Evolutionary conservation across 2,113 vertebrate genomes (phyloP).

Genomic region (Pleuronectes platessa): DNA sequence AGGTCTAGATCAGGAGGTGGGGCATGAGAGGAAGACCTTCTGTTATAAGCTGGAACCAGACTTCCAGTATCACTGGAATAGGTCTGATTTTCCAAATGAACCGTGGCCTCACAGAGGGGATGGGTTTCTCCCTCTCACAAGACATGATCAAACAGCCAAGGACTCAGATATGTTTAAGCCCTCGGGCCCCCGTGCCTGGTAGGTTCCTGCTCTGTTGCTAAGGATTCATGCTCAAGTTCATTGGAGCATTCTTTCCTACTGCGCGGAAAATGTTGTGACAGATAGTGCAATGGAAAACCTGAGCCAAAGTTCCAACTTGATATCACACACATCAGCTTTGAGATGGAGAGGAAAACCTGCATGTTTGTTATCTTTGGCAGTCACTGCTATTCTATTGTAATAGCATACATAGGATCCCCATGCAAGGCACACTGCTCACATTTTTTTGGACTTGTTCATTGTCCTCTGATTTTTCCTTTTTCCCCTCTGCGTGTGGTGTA

Average conservation of each 20-base stretch:
- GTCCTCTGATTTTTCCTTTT: constrained; percentile 63
- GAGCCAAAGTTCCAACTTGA: constrained; percentile 56
- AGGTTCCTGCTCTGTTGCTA: constrained; percentile 27
- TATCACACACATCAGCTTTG: constrained; percentile 37
- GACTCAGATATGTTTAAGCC: not conserved
- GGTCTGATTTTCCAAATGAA: constrained; percentile 6
- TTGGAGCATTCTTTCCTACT: constrained; percentile 16
- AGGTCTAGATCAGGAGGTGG: constrained; percentile 50
- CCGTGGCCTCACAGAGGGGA: not conserved
- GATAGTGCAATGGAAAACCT: constrained; percentile 53
- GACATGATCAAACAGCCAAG: not conserved
- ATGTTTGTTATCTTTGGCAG: constrained; percentile 60
- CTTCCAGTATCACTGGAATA: constrained; percentile 26
- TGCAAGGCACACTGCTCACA: constrained; percentile 22
- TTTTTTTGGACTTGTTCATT: constrained; percentile 59
- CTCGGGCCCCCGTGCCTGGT: not conserved
- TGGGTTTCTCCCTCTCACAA: constrained; percentile 17
- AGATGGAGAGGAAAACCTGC: constrained; percentile 29
- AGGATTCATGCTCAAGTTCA: constrained; percentile 46
- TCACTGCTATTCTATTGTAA: constrained; percentile 52
- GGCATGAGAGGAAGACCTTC: constrained; percentile 26
- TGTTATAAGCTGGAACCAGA: constrained; percentile 26
- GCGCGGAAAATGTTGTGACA: constrained; percentile 63
- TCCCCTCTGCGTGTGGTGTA: constrained; percentile 42
- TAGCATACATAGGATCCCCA: constrained; percentile 16